Conservation (phyloP, 37 sponge, comb jelly and placozoan species). For the Axinella damicornis region DNA sequence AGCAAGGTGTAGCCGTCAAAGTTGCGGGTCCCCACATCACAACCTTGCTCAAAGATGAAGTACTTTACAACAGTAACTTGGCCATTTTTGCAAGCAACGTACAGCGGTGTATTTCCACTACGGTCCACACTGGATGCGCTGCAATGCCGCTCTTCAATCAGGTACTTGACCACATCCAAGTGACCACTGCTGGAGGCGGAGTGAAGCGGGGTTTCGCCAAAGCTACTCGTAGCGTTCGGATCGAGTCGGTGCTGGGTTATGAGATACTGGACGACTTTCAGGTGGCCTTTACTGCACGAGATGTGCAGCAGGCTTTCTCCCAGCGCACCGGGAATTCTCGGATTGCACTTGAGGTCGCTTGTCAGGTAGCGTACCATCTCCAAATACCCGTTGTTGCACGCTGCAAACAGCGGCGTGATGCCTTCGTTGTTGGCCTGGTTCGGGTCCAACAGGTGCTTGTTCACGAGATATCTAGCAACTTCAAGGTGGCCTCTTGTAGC, state of each 20-base stretch:
- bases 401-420: constrained; percentile 45
- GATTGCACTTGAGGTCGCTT: constrained; percentile 19
- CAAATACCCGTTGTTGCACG: constrained; percentile 44
- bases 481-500: constrained; percentile 39
- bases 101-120: constrained; percentile 28
- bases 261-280: constrained; percentile 33
- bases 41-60: constrained; percentile 1
- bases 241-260: constrained; percentile 3
- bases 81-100: constrained; percentile 43
- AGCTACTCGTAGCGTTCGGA: background rate
- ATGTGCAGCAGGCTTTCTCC: constrained; percentile 33
- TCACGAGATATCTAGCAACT: constrained; percentile 27
- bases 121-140: background rate
- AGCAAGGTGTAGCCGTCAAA: constrained; percentile 31
- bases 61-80: constrained; percentile 21
- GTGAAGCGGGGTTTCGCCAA: constrained; percentile 56
- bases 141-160: constrained; percentile 31
- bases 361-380: constrained; percentile 7
- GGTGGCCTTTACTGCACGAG: constrained; percentile 16
- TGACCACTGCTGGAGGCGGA: constrained; percentile 42
- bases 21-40: constrained; percentile 8
- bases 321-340: background rate
- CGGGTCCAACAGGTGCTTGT: background rate
- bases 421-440: constrained; percentile 11
- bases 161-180: constrained; percentile 38